A percentile compares a stretch with the other conserved stretches of the same genome.
Evolutionary conservation across 2,888 invertebrate genomes (phyloP).

Genomic region (Lasioglossum leucozonium): DNA sequence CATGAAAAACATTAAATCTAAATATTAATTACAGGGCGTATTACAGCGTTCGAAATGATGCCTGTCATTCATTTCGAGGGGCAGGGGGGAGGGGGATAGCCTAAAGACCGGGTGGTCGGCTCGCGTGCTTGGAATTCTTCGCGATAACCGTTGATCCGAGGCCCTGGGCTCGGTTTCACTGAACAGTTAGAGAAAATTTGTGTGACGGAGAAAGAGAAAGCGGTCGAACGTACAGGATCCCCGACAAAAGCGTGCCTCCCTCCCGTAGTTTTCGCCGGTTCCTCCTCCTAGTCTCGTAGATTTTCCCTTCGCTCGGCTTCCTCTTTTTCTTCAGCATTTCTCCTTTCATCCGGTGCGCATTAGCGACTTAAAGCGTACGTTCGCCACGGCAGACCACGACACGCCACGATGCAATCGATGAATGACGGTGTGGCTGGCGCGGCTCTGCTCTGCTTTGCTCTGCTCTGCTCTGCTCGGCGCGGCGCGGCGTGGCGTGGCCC

Average conservation of each 20-base stretch:
- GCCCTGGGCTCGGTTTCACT: constrained; percentile 7
- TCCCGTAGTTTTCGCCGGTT: constrained; percentile 42
- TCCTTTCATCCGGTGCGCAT: constrained; percentile 67
- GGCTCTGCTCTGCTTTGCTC: constrained; percentile 51
- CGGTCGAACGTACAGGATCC: constrained; percentile 1
- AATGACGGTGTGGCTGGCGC: constrained; percentile 75
- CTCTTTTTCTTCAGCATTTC: constrained; percentile 49
- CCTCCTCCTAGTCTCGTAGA: constrained; percentile 10
- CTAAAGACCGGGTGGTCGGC: not conserved
- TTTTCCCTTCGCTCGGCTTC: constrained; percentile 32
- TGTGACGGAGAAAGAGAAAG: constrained; percentile 50
- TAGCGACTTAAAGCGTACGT: constrained; percentile 70
- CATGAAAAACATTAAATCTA: too few relatives aligned
- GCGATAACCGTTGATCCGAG: constrained; percentile 43
- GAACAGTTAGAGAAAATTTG: constrained; percentile 27
- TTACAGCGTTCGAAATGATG: not conserved
- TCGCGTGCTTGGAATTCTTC: constrained; percentile 45
- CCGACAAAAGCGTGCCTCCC: constrained; percentile 34
- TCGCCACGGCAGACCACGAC: constrained; percentile 66
- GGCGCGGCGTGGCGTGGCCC: constrained; percentile 67
- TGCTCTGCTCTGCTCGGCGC: constrained; percentile 41
- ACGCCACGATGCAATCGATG: constrained; percentile 80
- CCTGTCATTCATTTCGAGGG: not conserved
- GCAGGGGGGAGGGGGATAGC: not conserved
- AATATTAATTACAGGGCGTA: not conserved